phyloP scores from a whole-genome alignment of 2,797 vertebrate genomes.

The Gobio occitaniae region DNA sequence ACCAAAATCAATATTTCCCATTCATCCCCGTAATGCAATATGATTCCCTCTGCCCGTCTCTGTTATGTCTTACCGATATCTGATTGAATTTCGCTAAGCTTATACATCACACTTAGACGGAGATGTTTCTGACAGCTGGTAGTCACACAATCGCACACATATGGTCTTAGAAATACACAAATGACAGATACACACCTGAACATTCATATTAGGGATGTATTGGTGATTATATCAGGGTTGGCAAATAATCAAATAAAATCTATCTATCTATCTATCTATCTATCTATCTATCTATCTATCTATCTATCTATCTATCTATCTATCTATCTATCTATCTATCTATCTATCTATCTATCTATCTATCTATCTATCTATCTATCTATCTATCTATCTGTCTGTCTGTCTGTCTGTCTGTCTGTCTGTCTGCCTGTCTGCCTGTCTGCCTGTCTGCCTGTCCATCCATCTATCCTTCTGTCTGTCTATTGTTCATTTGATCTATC shows the following conservation, averaged over 20 bases:
- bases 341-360: not conserved
- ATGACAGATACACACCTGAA: slow-evolving; percentile 10
- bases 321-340: no score
- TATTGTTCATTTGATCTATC: no score
- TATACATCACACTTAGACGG: slow-evolving; percentile 52
- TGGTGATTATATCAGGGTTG: not conserved
- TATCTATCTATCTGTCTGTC: not conserved
- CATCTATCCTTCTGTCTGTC: no score
- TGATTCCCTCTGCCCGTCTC: slow-evolving; percentile 64
- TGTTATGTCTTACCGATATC: slow-evolving; percentile 62
- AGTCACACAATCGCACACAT: slow-evolving; percentile 15
- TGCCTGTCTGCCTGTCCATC: no score
- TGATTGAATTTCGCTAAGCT: slow-evolving; percentile 58
- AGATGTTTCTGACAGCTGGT: slow-evolving; percentile 32
- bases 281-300: no score
- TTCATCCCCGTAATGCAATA: slow-evolving; percentile 72
- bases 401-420: not conserved
- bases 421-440: no score
- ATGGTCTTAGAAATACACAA: not conserved
- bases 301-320: no score
- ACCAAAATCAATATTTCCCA: slow-evolving; percentile 74
- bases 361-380: not conserved
- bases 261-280: no score
- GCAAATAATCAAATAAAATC: not conserved
- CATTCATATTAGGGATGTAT: not conserved